A percentile compares a stretch with the other conserved stretches of the same genome.
These are phyloP conservation scores for Bombus balteatus DNA, from an alignment of 1,140 invertebrate genomes.

Conservation along the genomic window DNA sequence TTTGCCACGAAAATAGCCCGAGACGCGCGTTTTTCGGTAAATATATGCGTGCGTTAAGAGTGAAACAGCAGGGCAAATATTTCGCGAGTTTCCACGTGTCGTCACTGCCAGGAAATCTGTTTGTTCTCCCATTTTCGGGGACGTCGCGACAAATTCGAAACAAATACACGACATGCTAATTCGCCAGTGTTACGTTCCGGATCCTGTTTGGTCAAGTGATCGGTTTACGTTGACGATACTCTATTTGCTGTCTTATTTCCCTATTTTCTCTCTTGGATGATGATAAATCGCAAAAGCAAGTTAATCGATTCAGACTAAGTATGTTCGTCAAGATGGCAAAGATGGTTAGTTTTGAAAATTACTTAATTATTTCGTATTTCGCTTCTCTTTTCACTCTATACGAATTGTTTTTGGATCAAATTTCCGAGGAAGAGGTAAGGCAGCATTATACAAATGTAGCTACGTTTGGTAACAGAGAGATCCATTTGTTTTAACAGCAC, in stretches of 20 bases:
- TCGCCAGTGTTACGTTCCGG: neutral
- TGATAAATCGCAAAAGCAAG: no score
- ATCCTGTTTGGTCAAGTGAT: constrained; percentile 2
- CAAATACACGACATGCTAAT: constrained; percentile 2
- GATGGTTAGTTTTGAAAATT: no score
- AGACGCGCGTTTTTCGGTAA: constrained; percentile 15
- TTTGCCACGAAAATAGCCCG: neutral
- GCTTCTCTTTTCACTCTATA: no score
- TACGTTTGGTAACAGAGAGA: neutral
- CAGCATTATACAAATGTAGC: neutral
- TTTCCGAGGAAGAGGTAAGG: no score
- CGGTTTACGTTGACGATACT: neutral
- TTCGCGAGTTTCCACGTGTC: constrained; percentile 6
- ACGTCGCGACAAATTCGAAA: constrained; percentile 26
- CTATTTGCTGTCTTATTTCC: neutral
- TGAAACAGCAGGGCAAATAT: constrained; percentile 18
- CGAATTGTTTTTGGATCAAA: no score
- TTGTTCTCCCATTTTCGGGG: constrained; percentile 8
- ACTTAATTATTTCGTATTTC: no score
- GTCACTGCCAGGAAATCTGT: constrained; percentile 25
- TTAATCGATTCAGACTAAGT: no score
- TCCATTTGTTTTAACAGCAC: neutral
- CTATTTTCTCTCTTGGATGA: neutral
- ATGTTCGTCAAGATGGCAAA: no score
- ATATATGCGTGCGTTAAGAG: constrained; percentile 1